Percentiles rank a stretch among this genome's conserved stretches.
Evolutionary conservation across 1,140 invertebrate genomes (phyloP).

Genomic region (Artemia franciscana): DNA sequence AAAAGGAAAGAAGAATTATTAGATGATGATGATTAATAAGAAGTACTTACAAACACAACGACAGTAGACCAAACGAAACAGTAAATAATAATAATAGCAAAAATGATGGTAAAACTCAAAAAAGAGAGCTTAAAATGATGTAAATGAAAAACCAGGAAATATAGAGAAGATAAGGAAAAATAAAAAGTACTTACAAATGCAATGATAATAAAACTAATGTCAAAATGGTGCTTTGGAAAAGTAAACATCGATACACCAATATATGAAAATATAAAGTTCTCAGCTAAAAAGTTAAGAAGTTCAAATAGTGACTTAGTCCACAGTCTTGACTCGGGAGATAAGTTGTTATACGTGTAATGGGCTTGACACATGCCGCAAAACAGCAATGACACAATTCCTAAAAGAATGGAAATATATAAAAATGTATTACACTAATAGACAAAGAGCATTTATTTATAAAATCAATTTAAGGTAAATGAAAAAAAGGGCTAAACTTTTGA

Average conservation of each 20-base stretch:
- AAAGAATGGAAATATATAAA: constrained; percentile 15
- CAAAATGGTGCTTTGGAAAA: constrained; percentile 81
- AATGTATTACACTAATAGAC: too few species aligned
- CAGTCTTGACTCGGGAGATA: constrained; percentile 61
- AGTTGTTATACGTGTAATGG: constrained; percentile 95
- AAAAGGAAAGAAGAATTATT: too few species aligned
- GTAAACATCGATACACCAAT: constrained; percentile 98
- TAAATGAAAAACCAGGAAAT: too few species aligned
- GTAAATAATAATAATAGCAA: too few species aligned
- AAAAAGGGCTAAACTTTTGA: not conserved
- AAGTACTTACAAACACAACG: too few species aligned
- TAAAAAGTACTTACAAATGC: constrained; percentile 49
- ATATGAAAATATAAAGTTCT: constrained; percentile 98
- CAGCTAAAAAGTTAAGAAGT: constrained; percentile 81
- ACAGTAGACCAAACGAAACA: too few species aligned
- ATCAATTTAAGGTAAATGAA: too few species aligned
- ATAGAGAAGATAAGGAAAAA: too few species aligned
- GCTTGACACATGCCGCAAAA: constrained; percentile 98
- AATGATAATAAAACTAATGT: constrained; percentile 67
- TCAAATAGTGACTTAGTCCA: constrained; percentile 89
- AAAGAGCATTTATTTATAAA: too few species aligned
- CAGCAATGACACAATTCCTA: constrained; percentile 78
- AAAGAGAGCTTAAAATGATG: too few species aligned
- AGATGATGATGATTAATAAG: too few species aligned
- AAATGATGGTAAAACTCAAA: too few species aligned